A percentile compares a stretch with the other conserved stretches of the same genome.
phyloP scores from a whole-genome alignment of 2,113 vertebrate genomes.

The Dascyllus trimaculatus region DNA sequence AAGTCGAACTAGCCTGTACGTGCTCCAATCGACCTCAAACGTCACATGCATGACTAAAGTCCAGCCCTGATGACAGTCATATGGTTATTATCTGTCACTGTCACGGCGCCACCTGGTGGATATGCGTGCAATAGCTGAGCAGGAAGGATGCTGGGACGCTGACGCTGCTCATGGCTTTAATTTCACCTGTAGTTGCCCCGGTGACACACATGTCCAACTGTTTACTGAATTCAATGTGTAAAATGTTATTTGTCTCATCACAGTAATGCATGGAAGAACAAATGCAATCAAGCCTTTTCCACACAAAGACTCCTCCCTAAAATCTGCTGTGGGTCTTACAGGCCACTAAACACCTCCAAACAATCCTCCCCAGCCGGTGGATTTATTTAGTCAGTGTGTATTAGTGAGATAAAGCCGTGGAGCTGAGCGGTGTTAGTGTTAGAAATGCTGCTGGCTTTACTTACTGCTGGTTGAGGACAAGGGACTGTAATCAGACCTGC shows the following conservation, averaged over 20 bases:
- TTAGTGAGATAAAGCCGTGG: constrained; percentile 45
- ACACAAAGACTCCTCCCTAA: background rate
- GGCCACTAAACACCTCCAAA: constrained; percentile 25
- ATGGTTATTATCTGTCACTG: no score
- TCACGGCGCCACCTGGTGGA: no score
- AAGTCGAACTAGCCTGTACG: no score
- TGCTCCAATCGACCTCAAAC: no score
- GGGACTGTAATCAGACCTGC: constrained; percentile 95
- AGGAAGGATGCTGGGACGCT: no score
- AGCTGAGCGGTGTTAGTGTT: constrained; percentile 9
- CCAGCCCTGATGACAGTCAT: no score
- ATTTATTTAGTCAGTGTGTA: constrained; percentile 50
- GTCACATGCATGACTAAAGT: no score
- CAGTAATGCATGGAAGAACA: background rate
- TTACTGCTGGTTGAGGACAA: constrained; percentile 95
- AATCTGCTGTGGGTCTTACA: constrained; percentile 1
- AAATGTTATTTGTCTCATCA: background rate
- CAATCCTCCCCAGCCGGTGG: constrained; percentile 20
- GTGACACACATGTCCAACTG: no score
- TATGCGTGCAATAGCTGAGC: no score
- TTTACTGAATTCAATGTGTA: background rate
- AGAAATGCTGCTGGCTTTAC: constrained; percentile 78
- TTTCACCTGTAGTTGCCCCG: no score
- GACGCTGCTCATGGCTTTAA: no score
- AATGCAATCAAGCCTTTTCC: background rate